phyloP scores from a whole-genome alignment of 2,888 invertebrate genomes.

The Brachyopa scutellaris region DNA sequence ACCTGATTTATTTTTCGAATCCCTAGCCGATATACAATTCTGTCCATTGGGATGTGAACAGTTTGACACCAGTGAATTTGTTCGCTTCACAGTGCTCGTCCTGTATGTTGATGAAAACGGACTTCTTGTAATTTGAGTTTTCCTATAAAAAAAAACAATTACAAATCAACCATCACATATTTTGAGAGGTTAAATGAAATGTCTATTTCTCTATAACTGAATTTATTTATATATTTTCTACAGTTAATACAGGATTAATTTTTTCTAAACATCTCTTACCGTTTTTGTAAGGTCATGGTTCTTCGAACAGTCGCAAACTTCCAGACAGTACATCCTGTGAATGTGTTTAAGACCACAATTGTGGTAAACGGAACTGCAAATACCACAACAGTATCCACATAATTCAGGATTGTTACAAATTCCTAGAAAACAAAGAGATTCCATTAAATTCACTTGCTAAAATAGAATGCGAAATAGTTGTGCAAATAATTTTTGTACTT shows the following conservation, averaged over 20 bases:
- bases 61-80: slow-evolving; percentile 75
- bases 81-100: slow-evolving; percentile 77
- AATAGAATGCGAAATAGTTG: too few species aligned
- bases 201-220: too few species aligned
- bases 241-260: too few species aligned
- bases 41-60: slow-evolving; percentile 78
- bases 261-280: slow-evolving; percentile 74
- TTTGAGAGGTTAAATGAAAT: background rate
- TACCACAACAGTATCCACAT: slow-evolving; percentile 88
- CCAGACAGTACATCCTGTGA: slow-evolving; percentile 88
- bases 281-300: slow-evolving; percentile 80
- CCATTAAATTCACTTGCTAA: too few species aligned
- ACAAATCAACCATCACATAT: background rate
- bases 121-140: slow-evolving; percentile 59
- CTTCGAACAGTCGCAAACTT: slow-evolving; percentile 83
- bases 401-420: slow-evolving; percentile 86
- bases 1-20: slow-evolving; percentile 78
- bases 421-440: slow-evolving; percentile 81
- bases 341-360: slow-evolving; percentile 87
- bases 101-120: slow-evolving; percentile 74
- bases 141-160: slow-evolving; percentile 2
- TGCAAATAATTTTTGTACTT: too few species aligned
- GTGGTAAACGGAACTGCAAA: slow-evolving; percentile 88
- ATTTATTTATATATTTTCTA: too few species aligned
- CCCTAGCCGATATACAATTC: slow-evolving; percentile 73